Evolutionary conservation across 2,888 invertebrate species (phyloP).

Genomic region (Ophioninae sp.): DNA sequence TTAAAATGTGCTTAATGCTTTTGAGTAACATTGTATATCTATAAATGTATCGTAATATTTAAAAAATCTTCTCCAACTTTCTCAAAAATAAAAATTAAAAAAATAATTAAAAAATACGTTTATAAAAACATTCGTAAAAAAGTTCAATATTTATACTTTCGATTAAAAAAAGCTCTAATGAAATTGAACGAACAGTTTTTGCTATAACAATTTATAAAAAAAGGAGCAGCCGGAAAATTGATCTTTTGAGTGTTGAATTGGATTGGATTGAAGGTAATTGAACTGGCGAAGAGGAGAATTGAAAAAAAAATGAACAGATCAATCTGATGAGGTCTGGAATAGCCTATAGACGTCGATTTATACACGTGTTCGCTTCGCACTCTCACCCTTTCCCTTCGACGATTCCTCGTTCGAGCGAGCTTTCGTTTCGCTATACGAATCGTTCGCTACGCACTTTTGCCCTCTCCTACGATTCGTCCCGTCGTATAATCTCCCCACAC

Average conservation of each 20-base stretch:
- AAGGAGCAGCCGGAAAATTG: not conserved
- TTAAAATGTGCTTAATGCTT: too few relatives aligned
- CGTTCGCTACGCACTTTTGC: slow-evolving; percentile 49
- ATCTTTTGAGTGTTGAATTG: not conserved
- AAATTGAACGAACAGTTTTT: too few relatives aligned
- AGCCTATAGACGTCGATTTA: not conserved
- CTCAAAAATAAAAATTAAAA: too few relatives aligned
- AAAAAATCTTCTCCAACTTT: too few relatives aligned
- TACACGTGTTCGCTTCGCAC: slow-evolving; percentile 16
- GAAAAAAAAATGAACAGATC: not conserved
- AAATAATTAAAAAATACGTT: too few relatives aligned
- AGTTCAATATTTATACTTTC: too few relatives aligned
- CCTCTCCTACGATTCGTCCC: slow-evolving; percentile 21
- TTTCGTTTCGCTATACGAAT: slow-evolving; percentile 40
- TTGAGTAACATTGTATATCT: too few relatives aligned
- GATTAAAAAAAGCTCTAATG: too few relatives aligned
- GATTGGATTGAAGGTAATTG: not conserved
- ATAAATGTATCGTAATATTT: too few relatives aligned
- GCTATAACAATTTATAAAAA: too few relatives aligned
- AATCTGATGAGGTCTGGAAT: not conserved
- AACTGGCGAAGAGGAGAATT: not conserved
- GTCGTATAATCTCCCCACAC: slow-evolving; percentile 13
- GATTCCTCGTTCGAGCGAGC: slow-evolving; percentile 32
- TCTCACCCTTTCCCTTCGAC: slow-evolving; percentile 33
- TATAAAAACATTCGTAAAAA: too few relatives aligned